A percentile compares a stretch with the other conserved stretches of the same genome.
Evolutionary conservation across 2,113 vertebrate species (phyloP).

Genomic region (Engraulis encrasicolus): DNA sequence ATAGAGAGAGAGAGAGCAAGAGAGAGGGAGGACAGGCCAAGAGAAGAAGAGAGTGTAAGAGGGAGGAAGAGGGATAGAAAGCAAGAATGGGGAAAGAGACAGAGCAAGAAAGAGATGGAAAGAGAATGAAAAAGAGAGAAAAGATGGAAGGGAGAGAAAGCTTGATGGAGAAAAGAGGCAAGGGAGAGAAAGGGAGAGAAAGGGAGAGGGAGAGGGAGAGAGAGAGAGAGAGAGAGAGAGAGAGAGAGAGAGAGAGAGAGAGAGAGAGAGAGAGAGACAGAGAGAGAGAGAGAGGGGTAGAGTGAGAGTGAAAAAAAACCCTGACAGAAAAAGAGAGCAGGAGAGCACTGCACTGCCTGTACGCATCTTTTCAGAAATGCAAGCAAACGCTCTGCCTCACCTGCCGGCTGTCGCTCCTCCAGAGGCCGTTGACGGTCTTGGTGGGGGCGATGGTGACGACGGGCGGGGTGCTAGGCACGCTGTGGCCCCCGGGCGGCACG

Average conservation of each 20-base stretch:
- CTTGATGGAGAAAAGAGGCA: too few species aligned
- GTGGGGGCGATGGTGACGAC: conserved; percentile 99
- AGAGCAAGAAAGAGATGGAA: too few species aligned
- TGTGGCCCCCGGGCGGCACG: conserved; percentile 89
- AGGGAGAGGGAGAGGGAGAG: background rate
- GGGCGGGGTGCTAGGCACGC: conserved; percentile 93
- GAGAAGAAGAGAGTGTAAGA: background rate
- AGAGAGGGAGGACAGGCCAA: too few species aligned
- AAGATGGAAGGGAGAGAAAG: too few species aligned
- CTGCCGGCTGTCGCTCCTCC: conserved; percentile 94
- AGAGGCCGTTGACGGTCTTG: conserved; percentile 95
- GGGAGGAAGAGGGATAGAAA: too few species aligned
- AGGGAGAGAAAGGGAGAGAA: background rate
- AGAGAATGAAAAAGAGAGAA: too few species aligned
- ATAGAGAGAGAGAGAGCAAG: too few species aligned
- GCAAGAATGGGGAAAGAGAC: background rate
- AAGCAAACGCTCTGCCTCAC: too few species aligned
- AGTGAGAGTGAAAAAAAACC: too few species aligned
- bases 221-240: background rate
- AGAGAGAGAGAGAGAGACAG: background rate
- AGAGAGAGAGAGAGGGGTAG: background rate
- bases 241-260: background rate
- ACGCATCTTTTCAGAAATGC: too few species aligned
- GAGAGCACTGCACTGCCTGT: too few species aligned
- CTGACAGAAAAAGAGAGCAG: too few species aligned